phyloP scores from a whole-genome alignment of 2,888 invertebrate genomes.

The Acheta domesticus region DNA sequence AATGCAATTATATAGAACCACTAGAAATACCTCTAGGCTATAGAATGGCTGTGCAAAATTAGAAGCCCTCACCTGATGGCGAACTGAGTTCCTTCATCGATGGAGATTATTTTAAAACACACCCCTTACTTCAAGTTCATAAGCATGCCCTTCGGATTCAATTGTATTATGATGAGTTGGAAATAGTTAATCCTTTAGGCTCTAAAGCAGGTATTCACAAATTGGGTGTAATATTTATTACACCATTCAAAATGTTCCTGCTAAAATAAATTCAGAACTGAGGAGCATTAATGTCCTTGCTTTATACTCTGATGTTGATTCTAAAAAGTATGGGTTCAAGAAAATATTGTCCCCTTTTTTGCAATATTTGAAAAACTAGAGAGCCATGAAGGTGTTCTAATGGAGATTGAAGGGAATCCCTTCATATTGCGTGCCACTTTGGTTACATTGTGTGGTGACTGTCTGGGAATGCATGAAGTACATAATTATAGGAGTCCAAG shows the following conservation, averaged over 20 bases:
- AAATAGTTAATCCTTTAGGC: slow-evolving; percentile 19
- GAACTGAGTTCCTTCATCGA: background rate
- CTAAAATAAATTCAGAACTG: slow-evolving; percentile 18
- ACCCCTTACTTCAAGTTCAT: background rate
- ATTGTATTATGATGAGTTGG: slow-evolving; percentile 22
- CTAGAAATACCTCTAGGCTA: background rate
- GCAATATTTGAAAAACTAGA: too few species aligned
- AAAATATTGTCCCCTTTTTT: too few species aligned
- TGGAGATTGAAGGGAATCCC: too few species aligned
- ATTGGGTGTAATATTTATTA: background rate
- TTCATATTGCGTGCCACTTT: too few species aligned
- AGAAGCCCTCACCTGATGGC: background rate
- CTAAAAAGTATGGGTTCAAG: too few species aligned
- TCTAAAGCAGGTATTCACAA: slow-evolving; percentile 12
- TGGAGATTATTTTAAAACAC: background rate
- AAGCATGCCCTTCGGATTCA: background rate
- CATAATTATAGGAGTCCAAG: too few species aligned
- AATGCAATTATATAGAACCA: background rate
- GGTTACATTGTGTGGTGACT: too few species aligned
- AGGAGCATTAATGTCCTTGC: background rate
- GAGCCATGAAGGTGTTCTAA: too few species aligned
- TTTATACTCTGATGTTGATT: too few species aligned
- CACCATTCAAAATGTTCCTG: background rate
- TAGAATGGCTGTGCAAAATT: background rate
- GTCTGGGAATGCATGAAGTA: too few species aligned